Base-by-base conservation (phyloP, 2,797 vertebrate species). In the Molossus molossus region DNA sequence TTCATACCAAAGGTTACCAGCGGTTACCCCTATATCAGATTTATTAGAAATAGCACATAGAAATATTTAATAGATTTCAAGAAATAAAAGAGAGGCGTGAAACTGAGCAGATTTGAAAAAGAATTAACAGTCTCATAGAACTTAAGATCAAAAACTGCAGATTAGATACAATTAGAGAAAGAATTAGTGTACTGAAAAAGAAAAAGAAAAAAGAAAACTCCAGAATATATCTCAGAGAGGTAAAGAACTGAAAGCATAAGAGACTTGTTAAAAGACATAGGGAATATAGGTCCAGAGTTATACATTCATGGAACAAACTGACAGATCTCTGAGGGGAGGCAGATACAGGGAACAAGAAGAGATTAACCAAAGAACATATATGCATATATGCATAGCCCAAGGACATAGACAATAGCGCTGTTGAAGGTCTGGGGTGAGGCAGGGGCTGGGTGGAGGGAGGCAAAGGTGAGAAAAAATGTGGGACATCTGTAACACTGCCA, bases 11-110 rank as follows among this genome's bases (percentile, higher is more conserved):
- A 80, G 64, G 29, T 94, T 81, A 70, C n/a, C 48, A 87, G 10
- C 75, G 13, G 15, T 80, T 80, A 69, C n/a, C 23, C 40, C 57
- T 95, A 23, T 82, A 70, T 29, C 55, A 11, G 27, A 76, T 29
- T 62, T 62, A 57, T 67, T 21, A 87, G 25, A 84, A 93, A 65
- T 21, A 85, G 45, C 14, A 83, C 23, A 79, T 25, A 57, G 29
- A 94, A 62, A 17, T 73, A 87, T n/a, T 85, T 91, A 23, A 45
- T 21, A 80, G 20, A 70, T 62, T 70, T 81, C n/a, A 64, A 93
- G 12, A 89, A 62, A 62, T 33, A 64, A 95, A 72, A 57, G 48
- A 67, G 40, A 82, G 10, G 21, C 27, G 67, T 58, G 57, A 81
- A 70, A 87, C 70, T 69, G 88, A 81, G 25, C 45, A 80, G 25